A percentile compares a stretch with the other conserved stretches of the same genome.
Evolutionary conservation across 2,113 vertebrate species (phyloP).

Genomic region (Asarcornis scutulata): DNA sequence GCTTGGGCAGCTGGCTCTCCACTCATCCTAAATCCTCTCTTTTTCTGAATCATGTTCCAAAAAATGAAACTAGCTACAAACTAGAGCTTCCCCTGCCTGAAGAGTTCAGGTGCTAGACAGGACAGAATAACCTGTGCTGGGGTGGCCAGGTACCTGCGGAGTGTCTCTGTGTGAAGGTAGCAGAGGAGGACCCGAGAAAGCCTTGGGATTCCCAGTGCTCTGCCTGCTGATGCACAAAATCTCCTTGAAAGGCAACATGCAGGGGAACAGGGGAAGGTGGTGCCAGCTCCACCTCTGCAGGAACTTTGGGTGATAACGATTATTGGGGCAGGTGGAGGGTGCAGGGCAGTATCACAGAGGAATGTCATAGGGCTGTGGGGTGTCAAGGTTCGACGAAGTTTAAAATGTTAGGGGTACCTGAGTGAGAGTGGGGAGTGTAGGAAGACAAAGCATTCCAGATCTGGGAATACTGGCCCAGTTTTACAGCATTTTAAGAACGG

Average conservation of each 20-base stretch:
- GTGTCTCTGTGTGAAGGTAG: neutral
- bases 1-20: neutral
- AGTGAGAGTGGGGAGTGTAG: neutral
- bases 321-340: neutral
- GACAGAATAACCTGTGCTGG: neutral
- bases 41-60: neutral
- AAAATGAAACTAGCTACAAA: neutral
- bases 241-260: neutral
- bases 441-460: neutral
- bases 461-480: neutral
- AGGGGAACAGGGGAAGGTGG: neutral
- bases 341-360: neutral
- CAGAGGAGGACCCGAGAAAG: neutral
- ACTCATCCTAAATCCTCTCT: neutral
- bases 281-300: neutral
- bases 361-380: fast-evolving
- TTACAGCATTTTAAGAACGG: neutral
- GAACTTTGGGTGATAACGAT: neutral
- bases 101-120: no score
- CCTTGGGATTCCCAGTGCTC: neutral
- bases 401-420: neutral
- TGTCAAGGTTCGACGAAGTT: neutral
- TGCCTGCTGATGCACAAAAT: neutral
- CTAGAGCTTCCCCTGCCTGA: neutral
- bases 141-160: fast-evolving